Base-by-base conservation (phyloP, 1,140 invertebrate genomes). In the Manduca sexta region DNA sequence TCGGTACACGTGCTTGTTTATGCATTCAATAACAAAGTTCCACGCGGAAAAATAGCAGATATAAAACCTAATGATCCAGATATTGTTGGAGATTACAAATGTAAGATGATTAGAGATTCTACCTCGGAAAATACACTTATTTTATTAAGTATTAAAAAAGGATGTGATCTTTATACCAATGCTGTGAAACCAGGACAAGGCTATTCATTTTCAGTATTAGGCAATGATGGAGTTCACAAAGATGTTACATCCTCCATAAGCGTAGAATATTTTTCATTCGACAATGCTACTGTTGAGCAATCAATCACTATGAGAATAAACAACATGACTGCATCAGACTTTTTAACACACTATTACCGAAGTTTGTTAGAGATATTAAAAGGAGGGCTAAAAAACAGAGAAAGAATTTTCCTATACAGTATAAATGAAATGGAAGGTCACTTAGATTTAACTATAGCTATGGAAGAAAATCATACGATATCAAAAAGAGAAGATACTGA, bases 51-150 rank as follows among this genome's bases (percentile, higher is more conserved):
- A 82, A 92, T 99, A 52, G 97, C 95, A 12, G 91, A 97, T 80
- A 93, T 98, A 0, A 93, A 93, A 80, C 97, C 97, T 3, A 93
- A 96, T 65, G 97, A 98, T 87, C 89, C 92, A 3, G 97, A 99
- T 76, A 90, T 91, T 10, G 90, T 91, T 34, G 97, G 96, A 1
- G 91, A 95, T 54, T 98, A 98, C 75, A 91, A 89, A 55, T 99
- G 97, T 75, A 91, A 90, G 69, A 91, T 97, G 45, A 71, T 94
- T 30, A 89, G 89, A 68, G 80, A 86, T 52, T 88, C 88, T 5
- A 81, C 76, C n/a, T 71, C 84, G 13, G 85, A 88, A 44, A 88
- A 60, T 52, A 80, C 76, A 7, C 53, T 85, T 26, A 62, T 88
- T 16, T 82, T 93, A 29, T 91, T 97, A 37, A 89, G 74, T 45